phyloP scores from a whole-genome alignment of 30 jellyfish, hydroid and myxozoan species.

The Cassiopea xamachana region DNA sequence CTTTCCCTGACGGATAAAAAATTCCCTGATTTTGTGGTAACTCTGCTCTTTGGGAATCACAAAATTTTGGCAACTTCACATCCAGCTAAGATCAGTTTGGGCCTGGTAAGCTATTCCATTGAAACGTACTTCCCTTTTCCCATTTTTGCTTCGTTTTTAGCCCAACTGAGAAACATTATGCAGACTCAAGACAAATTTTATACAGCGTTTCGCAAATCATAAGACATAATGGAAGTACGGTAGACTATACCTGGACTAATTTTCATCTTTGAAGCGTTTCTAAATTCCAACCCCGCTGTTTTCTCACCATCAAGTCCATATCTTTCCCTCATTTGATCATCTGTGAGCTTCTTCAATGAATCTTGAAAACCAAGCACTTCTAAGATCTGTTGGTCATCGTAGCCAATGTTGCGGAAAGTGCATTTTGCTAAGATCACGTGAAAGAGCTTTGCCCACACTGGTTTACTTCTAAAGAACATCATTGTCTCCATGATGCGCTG shows the following conservation, averaged over 20 bases:
- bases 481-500: conserved; percentile 21
- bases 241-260: background rate
- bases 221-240: background rate
- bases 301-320: background rate
- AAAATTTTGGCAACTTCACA: too few relatives aligned
- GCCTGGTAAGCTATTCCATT: too few relatives aligned
- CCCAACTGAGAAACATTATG: too few relatives aligned
- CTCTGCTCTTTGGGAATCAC: too few relatives aligned
- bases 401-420: conserved; percentile 62
- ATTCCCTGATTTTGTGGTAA: too few relatives aligned
- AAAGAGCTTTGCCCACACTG: conserved; percentile 64
- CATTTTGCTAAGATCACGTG: conserved; percentile 82
- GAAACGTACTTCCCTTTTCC: too few relatives aligned
- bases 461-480: conserved; percentile 40
- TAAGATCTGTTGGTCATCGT: conserved; percentile 64
- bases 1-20: too few relatives aligned
- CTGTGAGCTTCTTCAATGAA: conserved; percentile 59
- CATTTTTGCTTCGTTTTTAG: too few relatives aligned
- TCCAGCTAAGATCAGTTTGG: too few relatives aligned
- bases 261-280: background rate
- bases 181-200: too few relatives aligned
- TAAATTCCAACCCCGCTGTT: background rate
- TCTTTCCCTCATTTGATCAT: conserved; percentile 37
- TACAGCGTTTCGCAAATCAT: too few relatives aligned
- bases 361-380: conserved; percentile 76